phyloP scores from a whole-genome alignment of 2,797 vertebrate genomes.

The Anguilla anguilla region DNA sequence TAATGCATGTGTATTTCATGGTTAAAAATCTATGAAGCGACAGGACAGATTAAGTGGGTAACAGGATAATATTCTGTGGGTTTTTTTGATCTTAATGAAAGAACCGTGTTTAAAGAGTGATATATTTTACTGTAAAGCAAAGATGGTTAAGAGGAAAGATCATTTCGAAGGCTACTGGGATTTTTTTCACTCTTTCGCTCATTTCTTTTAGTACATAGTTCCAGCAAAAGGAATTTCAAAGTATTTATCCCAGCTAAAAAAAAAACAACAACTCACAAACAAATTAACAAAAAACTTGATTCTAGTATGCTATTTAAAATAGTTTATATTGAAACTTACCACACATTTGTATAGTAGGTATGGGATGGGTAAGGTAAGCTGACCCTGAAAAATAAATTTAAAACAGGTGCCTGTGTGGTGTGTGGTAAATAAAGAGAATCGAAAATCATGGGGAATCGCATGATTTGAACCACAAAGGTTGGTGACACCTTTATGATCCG shows the following conservation, averaged over 20 bases:
- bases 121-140: conserved; percentile 5
- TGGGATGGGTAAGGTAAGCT: background rate
- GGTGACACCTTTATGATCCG: background rate
- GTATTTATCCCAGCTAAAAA: background rate
- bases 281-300: background rate
- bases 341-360: background rate
- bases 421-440: background rate
- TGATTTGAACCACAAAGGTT: background rate
- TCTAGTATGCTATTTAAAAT: background rate
- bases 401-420: background rate
- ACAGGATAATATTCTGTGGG: background rate
- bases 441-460: background rate
- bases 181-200: too few relatives aligned
- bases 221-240: background rate
- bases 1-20: background rate
- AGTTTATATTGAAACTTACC: background rate
- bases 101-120: background rate
- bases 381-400: background rate
- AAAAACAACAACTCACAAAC: background rate
- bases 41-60: background rate
- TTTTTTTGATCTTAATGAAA: background rate
- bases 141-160: background rate
- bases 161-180: too few relatives aligned
- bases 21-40: background rate
- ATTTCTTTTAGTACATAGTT: too few relatives aligned